These are phyloP conservation scores for Priapulus caudatus DNA, from an alignment of 2,888 invertebrate genomes.

Conservation along the genomic window DNA sequence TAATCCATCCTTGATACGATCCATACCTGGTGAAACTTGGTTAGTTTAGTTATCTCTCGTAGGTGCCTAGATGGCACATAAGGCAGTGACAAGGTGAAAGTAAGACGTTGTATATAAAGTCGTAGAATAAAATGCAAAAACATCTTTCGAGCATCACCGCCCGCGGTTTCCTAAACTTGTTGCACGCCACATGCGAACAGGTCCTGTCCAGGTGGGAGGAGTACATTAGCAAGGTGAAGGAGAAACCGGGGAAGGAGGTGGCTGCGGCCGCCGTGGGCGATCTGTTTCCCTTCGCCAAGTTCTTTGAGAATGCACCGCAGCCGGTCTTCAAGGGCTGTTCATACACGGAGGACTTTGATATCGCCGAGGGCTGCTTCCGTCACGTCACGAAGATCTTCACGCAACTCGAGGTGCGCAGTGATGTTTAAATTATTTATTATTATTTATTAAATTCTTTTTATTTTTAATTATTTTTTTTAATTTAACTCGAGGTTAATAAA, in stretches of 20 bases:
- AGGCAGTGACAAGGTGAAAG: no score
- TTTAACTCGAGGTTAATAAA: no score
- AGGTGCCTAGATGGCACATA: no score
- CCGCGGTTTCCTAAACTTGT: background rate
- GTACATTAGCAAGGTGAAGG: slow-evolving; percentile 54
- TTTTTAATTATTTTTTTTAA: no score
- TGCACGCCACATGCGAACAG: no score
- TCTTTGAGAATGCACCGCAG: slow-evolving; percentile 83
- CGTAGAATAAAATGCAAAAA: no score
- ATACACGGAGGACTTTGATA: slow-evolving; percentile 69
- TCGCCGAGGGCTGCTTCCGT: slow-evolving; percentile 81
- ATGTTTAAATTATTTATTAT: no score
- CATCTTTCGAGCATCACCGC: background rate
- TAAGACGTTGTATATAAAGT: no score
- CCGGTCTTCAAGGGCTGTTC: slow-evolving; percentile 64
- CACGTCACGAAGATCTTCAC: slow-evolving; percentile 91
- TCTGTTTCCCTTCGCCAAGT: slow-evolving; percentile 84
- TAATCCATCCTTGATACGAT: no score
- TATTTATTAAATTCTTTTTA: no score
- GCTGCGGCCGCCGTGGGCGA: slow-evolving; percentile 48
- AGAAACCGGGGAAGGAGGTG: slow-evolving; percentile 38
- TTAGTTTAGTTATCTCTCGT: no score
- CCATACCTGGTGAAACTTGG: no score
- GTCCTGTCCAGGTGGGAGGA: slow-evolving; percentile 82
- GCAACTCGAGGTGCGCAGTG: slow-evolving; percentile 73